Evolutionary conservation across 2,888 invertebrate species (phyloP).

Genomic region (Priocnemis perturbator): DNA sequence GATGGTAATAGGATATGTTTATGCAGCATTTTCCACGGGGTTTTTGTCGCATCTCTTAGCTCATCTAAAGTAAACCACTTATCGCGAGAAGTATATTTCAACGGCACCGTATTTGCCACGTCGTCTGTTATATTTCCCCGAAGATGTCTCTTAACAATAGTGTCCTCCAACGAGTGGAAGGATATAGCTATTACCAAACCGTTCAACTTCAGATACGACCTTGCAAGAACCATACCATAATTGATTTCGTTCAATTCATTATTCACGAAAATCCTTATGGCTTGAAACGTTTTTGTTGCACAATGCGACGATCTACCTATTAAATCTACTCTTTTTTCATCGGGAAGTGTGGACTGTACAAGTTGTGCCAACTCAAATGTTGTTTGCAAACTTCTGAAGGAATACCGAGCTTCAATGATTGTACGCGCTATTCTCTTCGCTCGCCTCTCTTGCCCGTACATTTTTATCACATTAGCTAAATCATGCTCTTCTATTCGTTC

Average conservation of each 20-base stretch:
- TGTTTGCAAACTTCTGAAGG: slow-evolving; percentile 85
- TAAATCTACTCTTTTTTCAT: slow-evolving; percentile 81
- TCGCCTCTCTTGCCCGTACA: slow-evolving; percentile 93
- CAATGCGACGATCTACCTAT: slow-evolving; percentile 85
- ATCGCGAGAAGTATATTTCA: slow-evolving; percentile 83
- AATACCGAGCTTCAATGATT: slow-evolving; percentile 88
- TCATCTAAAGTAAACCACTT: slow-evolving; percentile 79
- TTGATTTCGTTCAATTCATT: slow-evolving; percentile 97
- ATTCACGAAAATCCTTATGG: slow-evolving; percentile 95
- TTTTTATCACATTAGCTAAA: slow-evolving; percentile 88
- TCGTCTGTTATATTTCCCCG: slow-evolving; percentile 85
- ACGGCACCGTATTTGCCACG: slow-evolving; percentile 82
- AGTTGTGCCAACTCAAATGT: slow-evolving; percentile 89
- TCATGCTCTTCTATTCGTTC: slow-evolving; percentile 87
- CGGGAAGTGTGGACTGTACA: slow-evolving; percentile 80
- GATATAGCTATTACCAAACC: slow-evolving; percentile 89
- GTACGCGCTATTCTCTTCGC: slow-evolving; percentile 91
- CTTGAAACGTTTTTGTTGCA: slow-evolving; percentile 96
- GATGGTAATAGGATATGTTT: slow-evolving; percentile 88
- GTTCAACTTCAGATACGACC: slow-evolving; percentile 84
- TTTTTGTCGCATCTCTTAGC: slow-evolving; percentile 79
- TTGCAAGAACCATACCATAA: slow-evolving; percentile 88
- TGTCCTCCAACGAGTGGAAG: slow-evolving; percentile 96
- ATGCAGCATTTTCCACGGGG: slow-evolving; percentile 86
- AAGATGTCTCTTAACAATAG: slow-evolving; percentile 93